A percentile compares a stretch with the other conserved stretches of the same genome.
Conservation (phyloP, 2,113 vertebrate genomes). For the Eonycteris spelaea region DNA sequence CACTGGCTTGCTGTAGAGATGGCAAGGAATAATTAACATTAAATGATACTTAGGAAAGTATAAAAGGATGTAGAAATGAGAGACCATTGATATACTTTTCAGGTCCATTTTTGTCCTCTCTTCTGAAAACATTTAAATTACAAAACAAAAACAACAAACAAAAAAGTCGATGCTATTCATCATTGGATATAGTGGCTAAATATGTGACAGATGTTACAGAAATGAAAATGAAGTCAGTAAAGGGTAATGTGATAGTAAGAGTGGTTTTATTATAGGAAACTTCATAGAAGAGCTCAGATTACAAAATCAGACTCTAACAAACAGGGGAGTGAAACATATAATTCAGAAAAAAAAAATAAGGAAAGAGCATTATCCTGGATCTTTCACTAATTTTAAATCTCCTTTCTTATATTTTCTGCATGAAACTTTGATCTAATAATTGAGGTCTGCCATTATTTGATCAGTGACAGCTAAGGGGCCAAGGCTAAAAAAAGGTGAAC, state of each 20-base stretch:
- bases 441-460: no score
- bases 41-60: not conserved
- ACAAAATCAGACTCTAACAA: not conserved
- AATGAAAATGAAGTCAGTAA: not conserved
- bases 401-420: not conserved
- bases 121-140: not conserved
- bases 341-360: not conserved
- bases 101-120: not conserved
- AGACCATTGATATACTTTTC: not conserved
- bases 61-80: not conserved
- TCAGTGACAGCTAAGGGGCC: not conserved
- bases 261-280: not conserved
- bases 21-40: not conserved
- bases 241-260: not conserved
- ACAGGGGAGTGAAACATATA: not conserved
- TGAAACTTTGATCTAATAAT: not conserved
- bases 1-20: not conserved
- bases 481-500: not conserved
- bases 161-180: not conserved
- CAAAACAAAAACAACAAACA: not conserved
- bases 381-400: not conserved
- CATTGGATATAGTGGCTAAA: not conserved
- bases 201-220: not conserved
- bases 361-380: not conserved
- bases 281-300: not conserved